Conservation (phyloP, 1,140 invertebrate genomes). For the Drosophila kanapiae region DNA sequence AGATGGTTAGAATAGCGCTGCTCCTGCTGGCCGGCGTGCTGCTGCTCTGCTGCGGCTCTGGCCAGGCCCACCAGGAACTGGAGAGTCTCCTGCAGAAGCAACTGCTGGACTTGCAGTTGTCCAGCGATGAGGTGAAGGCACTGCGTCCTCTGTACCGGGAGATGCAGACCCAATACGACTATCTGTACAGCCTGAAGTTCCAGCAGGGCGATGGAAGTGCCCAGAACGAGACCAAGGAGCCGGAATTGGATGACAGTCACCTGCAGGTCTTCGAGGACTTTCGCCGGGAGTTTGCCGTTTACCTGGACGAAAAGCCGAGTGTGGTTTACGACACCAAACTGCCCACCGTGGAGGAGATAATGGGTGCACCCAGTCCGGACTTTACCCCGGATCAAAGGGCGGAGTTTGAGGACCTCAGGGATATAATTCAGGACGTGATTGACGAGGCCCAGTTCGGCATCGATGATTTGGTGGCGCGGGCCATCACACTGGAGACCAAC, state of each 20-base stretch:
- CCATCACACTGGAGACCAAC: conserved; percentile 54
- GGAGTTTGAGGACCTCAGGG: conserved; percentile 65
- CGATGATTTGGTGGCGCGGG: conserved; percentile 56
- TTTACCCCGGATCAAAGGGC: conserved; percentile 43
- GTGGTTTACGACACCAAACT: conserved; percentile 67
- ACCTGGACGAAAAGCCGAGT: conserved; percentile 41
- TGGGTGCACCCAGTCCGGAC: conserved; percentile 41
- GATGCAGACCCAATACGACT: conserved; percentile 70
- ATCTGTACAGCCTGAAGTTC: conserved; percentile 43
- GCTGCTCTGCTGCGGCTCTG: conserved; percentile 9
- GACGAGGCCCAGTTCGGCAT: conserved; percentile 72
- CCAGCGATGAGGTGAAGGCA: conserved; percentile 53
- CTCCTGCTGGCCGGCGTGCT: conserved; percentile 34
- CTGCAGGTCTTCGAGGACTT: conserved; percentile 50
- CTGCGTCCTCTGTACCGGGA: conserved; percentile 67
- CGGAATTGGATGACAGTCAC: conserved; percentile 35
- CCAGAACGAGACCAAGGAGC: not conserved
- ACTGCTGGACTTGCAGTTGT: conserved; percentile 53
- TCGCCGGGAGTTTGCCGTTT: conserved; percentile 37
- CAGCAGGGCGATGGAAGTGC: conserved; percentile 60
- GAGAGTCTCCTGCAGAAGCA: conserved; percentile 49
- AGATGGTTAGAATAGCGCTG: conserved; percentile 41
- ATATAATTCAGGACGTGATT: conserved; percentile 67
- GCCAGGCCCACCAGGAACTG: conserved; percentile 51
- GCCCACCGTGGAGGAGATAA: conserved; percentile 62